phyloP scores from a whole-genome alignment of 2,888 invertebrate genomes.

The Catocala sponsa region DNA sequence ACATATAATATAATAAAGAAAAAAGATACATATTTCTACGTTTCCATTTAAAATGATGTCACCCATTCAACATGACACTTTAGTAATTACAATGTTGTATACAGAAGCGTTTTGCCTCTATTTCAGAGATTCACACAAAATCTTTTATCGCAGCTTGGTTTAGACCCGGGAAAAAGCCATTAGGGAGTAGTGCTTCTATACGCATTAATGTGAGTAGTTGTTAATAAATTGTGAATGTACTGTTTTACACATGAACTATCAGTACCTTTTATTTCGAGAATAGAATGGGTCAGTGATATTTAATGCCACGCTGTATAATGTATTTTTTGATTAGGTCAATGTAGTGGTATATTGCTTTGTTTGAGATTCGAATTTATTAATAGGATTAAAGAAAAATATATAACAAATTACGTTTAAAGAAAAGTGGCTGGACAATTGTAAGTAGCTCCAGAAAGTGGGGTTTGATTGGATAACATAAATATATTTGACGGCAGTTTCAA shows the following conservation, averaged over 20 bases:
- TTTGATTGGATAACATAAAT: too few relatives aligned
- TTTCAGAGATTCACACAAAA: conserved; percentile 10
- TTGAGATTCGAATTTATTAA: too few relatives aligned
- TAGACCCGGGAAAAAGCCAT: conserved; percentile 14
- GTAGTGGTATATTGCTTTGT: too few relatives aligned
- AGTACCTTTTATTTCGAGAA: background rate
- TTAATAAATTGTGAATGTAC: conserved; percentile 12
- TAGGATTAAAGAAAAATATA: too few relatives aligned
- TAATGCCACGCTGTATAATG: too few relatives aligned
- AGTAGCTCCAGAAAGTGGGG: too few relatives aligned
- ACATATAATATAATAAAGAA: background rate
- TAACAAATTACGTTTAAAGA: too few relatives aligned
- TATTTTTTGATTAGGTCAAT: too few relatives aligned
- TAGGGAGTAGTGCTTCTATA: conserved; percentile 14
- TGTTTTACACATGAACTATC: background rate
- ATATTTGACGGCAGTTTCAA: too few relatives aligned
- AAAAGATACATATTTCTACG: background rate
- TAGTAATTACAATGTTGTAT: conserved; percentile 14
- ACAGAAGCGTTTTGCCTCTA: conserved; percentile 10
- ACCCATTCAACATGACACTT: conserved; percentile 3
- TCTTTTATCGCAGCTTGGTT: conserved; percentile 14
- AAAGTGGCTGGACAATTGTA: too few relatives aligned
- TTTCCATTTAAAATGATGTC: conserved; percentile 8
- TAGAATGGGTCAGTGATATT: too few relatives aligned
- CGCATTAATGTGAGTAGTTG: conserved; percentile 18